Base-by-base conservation (phyloP, 2,113 vertebrate species). In the Nannospalax galili region DNA sequence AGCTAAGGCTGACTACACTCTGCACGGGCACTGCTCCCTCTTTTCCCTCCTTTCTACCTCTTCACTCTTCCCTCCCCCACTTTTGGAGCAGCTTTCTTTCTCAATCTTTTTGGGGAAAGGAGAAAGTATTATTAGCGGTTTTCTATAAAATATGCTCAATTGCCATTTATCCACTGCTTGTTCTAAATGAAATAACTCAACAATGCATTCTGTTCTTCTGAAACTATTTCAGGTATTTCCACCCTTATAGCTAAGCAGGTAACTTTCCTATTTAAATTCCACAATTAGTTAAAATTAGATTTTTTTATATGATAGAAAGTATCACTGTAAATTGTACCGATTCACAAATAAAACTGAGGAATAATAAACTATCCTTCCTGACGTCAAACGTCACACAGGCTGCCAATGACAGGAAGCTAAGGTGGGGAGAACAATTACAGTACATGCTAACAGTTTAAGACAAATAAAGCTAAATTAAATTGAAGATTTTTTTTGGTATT, bases 381-480 rank as follows among this genome's bases (percentile, higher is more conserved):
- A 92, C 73, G 79, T 97, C 90, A 96, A 98, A 97, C 92, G 92
- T 79, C 24, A 78, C 82, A 97, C 84, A 97, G 91, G 73, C 84
- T 97, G 80, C 92, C 95, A 97, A 84, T 90, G 56, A 96, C 72
- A 94, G 69, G 95, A 96, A 95, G 93, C 79, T 65, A 97, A 97
- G 85, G 94, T 94, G 77, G 89, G 98, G 91, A 97, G 87, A 97
- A 96, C 96, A 96, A 93, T 93, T 75, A 90, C 40, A 95, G 91
- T 56, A 77, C 97, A 96, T 97, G 90, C 98, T 93, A 52, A 98
- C 72, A 92, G 84, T 91, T 90, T 97, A 97, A 98, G 94, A 98
- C 87, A 97, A 98, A 97, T 97, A 97, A 96, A 97, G 94, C 45
- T 96, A 98, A 98, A 96, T 98, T 97, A 98, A 98, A 98, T 96